These are phyloP conservation scores for Apoda limacodes DNA, from an alignment of 2,888 invertebrate genomes.

Conservation along the genomic window DNA sequence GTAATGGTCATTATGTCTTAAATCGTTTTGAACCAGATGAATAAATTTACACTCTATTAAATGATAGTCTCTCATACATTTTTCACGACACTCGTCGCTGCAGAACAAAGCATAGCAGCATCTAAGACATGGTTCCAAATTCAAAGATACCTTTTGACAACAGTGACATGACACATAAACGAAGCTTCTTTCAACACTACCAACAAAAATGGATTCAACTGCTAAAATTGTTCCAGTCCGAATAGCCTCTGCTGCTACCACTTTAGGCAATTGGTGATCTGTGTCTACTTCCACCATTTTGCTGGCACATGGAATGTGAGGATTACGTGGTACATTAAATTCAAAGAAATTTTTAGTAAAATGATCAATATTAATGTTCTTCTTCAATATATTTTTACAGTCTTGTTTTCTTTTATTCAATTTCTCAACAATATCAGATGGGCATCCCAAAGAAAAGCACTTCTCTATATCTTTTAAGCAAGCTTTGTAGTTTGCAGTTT, in stretches of 20 bases:
- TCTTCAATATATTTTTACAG: background rate
- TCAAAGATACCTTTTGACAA: conserved; percentile 21
- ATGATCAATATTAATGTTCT: too few relatives aligned
- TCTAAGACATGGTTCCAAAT: conserved; percentile 24
- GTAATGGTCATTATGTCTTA: conserved; percentile 7
- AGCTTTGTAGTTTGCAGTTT: conserved; percentile 14
- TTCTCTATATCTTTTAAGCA: conserved; percentile 23
- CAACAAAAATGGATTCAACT: conserved; percentile 23
- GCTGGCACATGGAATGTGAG: conserved; percentile 22
- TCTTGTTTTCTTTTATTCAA: conserved; percentile 18
- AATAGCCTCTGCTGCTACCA: conserved; percentile 23
- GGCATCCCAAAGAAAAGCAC: conserved; percentile 23
- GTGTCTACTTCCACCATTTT: conserved; percentile 18
- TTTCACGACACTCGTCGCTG: conserved; percentile 19
- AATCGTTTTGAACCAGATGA: conserved; percentile 6
- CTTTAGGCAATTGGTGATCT: conserved; percentile 15
- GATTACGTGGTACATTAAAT: conserved; percentile 10
- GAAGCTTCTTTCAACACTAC: conserved; percentile 8
- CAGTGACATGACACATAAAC: conserved; percentile 20
- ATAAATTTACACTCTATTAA: conserved; percentile 23
- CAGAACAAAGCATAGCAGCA: conserved; percentile 26
- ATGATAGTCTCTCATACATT: conserved; percentile 21
- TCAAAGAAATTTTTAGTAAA: conserved; percentile 14
- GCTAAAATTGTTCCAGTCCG: conserved; percentile 25
- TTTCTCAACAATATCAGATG: conserved; percentile 19